A percentile compares a stretch with the other conserved stretches of the same genome.
These are phyloP conservation scores for Silurus meridionalis DNA, from an alignment of 2,113 vertebrate species.

Conservation along the genomic window DNA sequence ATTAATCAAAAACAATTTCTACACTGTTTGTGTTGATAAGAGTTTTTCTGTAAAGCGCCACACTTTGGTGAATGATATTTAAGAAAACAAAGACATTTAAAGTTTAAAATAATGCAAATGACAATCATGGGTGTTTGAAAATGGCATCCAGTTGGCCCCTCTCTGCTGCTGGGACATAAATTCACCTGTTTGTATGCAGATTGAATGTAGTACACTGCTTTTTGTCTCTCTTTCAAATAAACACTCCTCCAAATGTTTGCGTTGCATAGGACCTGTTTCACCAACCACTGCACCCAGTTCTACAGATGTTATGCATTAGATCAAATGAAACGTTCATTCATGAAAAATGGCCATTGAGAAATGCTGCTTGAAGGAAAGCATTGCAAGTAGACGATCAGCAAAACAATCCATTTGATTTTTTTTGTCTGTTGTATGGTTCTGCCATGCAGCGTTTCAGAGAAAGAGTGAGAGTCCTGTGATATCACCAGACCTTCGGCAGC, in stretches of 20 bases:
- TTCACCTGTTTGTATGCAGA: conserved; percentile 1
- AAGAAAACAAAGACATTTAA: neutral
- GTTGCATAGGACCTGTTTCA: conserved; percentile 74
- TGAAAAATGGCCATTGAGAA: conserved; percentile 32
- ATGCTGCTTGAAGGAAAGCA: conserved; percentile 31
- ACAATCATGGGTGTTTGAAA: neutral
- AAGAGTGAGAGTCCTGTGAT: conserved; percentile 54
- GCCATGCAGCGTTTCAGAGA: conserved; percentile 68
- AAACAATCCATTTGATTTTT: conserved; percentile 24
- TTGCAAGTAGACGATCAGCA: conserved; percentile 21
- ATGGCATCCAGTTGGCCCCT: neutral
- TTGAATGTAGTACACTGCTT: neutral
- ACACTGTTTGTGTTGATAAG: neutral
- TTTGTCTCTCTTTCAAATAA: conserved; percentile 10
- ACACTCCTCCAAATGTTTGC: conserved; percentile 18
- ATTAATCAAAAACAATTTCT: neutral
- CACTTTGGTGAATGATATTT: conserved; percentile 9
- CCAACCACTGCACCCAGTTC: conserved; percentile 60
- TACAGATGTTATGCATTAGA: conserved; percentile 55
- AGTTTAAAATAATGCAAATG: neutral
- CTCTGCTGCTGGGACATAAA: neutral
- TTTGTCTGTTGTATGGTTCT: conserved; percentile 44
- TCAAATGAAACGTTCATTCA: conserved; percentile 50
- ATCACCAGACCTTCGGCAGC: conserved; percentile 30
- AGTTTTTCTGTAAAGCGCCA: neutral